Conservation (phyloP, 1,140 invertebrate genomes). For the Formica selysi region DNA sequence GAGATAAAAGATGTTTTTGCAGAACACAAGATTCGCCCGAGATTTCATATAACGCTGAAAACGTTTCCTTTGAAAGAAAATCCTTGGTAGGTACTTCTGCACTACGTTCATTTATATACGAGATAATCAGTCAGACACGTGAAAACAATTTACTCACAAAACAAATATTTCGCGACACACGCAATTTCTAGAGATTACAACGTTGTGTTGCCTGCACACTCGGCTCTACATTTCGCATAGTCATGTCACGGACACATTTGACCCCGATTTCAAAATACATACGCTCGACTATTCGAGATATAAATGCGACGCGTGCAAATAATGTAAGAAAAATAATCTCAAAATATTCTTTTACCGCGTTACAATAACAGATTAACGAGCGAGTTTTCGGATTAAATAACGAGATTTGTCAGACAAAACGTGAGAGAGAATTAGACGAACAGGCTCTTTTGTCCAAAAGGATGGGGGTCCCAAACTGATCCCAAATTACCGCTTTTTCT, state of each 20-base stretch:
- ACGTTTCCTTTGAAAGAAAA: not conserved
- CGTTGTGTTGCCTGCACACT: not conserved
- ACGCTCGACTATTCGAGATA: not conserved
- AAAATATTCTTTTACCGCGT: not conserved
- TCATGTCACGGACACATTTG: slow-evolving; percentile 36
- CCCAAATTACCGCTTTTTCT: no score
- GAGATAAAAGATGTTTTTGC: slow-evolving; percentile 21
- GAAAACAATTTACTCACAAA: not conserved
- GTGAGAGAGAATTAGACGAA: not conserved
- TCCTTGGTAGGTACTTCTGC: not conserved
- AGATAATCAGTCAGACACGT: not conserved
- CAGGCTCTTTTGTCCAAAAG: no score
- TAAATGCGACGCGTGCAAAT: not conserved
- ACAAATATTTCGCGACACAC: not conserved
- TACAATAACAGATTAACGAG: not conserved
- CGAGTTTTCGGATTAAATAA: no score
- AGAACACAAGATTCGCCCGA: not conserved
- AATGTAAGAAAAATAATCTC: not conserved
- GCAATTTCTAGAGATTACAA: slow-evolving; percentile 25
- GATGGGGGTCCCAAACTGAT: no score
- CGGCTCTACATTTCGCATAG: slow-evolving; percentile 3
- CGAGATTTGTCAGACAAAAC: not conserved
- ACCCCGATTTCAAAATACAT: slow-evolving; percentile 39
- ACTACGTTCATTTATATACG: not conserved
- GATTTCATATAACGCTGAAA: slow-evolving; percentile 11